Evolutionary conservation across 2,113 vertebrate genomes (phyloP), one percentile per base, ranked within the genome.

Genomic region (Burhinus bistriatus): DNA sequence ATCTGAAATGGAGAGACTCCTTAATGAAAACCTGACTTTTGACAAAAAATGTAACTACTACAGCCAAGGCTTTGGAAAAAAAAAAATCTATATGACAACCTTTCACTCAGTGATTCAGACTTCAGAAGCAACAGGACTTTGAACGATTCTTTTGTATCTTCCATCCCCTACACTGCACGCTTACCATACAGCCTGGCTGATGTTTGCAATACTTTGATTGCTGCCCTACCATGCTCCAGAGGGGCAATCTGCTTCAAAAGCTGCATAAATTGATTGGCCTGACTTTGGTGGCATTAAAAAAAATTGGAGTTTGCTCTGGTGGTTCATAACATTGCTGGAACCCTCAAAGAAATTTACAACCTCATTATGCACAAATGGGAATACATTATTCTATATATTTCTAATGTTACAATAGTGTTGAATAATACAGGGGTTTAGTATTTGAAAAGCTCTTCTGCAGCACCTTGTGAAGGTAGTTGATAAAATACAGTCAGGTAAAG

Each of bases 321-420:
- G 79, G 91, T 87, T 96, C 91, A 71, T 90, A 90, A 93, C 80
- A 68, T 94, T 96, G 94, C 93, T 87, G 86, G 94, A 98, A 95
- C 77, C 95, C 92, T 93, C 16, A 4, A 95, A 98, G 95, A 96
- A 96, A 98, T 96, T 97, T 97, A 97, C 95, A 97, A 96, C 84
- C 80, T 96, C 95, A 95, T 98, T 97, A 96, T 89, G 86, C 96
- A 93, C 11, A 78, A 83, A 52, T 70, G 59, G 58, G 84, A 78
- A 94, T 89, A 80, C 52, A 83, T 96, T 90, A 91, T 87, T 97
- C 78, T 87, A 59, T 90, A 86, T 96, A 94, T 94, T 83, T 62
- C 92, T 98, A 93, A 93, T 93, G 89, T 77, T 96, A 96, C 47
- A 93, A 91, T 93, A 86, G 90, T 75, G 73, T 87, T 91, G 95